phyloP scores from a whole-genome alignment of 2,888 invertebrate species.

The Drosophila meridionalis region DNA sequence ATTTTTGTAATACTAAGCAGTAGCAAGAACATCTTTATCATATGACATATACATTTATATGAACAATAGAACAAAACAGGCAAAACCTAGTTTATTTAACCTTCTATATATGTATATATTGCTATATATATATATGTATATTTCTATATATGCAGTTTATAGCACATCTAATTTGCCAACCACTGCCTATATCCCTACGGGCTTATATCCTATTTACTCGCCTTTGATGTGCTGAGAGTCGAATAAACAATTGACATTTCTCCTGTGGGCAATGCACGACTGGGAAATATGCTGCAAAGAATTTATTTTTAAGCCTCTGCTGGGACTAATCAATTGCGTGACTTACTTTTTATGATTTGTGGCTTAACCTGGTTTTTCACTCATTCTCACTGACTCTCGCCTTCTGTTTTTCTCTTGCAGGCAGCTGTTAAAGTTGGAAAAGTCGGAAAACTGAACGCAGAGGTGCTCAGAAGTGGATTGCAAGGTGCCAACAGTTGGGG shows the following conservation, averaged over 20 bases:
- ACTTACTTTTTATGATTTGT: background rate
- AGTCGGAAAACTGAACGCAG: slow-evolving; percentile 47
- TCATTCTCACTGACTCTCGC: slow-evolving; percentile 16
- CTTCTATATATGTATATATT: background rate
- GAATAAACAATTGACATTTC: background rate
- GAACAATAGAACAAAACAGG: background rate
- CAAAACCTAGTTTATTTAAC: background rate
- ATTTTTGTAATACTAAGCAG: background rate
- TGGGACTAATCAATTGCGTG: slow-evolving; percentile 1
- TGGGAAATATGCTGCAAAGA: background rate
- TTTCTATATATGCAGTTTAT: background rate
- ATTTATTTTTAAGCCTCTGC: background rate
- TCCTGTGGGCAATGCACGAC: background rate
- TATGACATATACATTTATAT: too few species aligned
- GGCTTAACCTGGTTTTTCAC: slow-evolving; percentile 35
- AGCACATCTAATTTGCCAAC: background rate
- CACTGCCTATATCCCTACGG: background rate
- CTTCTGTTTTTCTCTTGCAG: slow-evolving; percentile 38
- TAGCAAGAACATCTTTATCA: background rate
- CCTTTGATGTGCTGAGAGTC: background rate
- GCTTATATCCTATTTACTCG: too few species aligned
- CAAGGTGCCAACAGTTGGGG: slow-evolving; percentile 27
- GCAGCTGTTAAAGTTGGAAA: slow-evolving; percentile 7
- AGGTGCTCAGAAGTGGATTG: slow-evolving; percentile 45
- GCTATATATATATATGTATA: background rate